Conservation (phyloP, 1,140 invertebrate genomes). For the Calephelis nemesis region DNA sequence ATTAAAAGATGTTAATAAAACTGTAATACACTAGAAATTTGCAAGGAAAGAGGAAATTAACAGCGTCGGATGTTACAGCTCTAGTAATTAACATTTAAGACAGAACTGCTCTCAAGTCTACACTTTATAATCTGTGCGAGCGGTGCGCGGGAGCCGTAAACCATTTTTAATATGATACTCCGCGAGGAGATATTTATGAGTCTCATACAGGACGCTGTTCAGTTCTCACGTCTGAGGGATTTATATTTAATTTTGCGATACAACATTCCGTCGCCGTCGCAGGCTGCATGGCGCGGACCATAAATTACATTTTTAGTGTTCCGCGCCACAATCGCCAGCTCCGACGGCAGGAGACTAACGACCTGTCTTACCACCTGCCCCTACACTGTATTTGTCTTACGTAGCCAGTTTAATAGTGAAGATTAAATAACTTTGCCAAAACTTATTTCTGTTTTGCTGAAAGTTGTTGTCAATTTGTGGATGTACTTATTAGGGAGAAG, state of each 20-base stretch:
- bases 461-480: no score
- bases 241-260: slow-evolving; percentile 10
- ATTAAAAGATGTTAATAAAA: neutral
- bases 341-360: no score
- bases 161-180: slow-evolving; percentile 15
- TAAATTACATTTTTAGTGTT: neutral
- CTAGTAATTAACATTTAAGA: slow-evolving; percentile 15
- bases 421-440: no score
- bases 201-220: slow-evolving; percentile 1
- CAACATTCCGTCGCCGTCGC: neutral
- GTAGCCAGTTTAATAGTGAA: no score
- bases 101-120: slow-evolving; percentile 2
- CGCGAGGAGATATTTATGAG: slow-evolving; percentile 1
- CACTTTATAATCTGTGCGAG: slow-evolving; percentile 4
- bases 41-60: neutral
- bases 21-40: neutral
- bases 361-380: no score
- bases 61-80: slow-evolving; percentile 10
- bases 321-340: no score
- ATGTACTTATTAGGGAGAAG: no score
- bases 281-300: neutral
- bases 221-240: slow-evolving; percentile 4
- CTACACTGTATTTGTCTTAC: no score
- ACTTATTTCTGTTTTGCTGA: no score
- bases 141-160: neutral